phyloP scores from a whole-genome alignment of 2,113 vertebrate genomes.

The Petroica traversi region DNA sequence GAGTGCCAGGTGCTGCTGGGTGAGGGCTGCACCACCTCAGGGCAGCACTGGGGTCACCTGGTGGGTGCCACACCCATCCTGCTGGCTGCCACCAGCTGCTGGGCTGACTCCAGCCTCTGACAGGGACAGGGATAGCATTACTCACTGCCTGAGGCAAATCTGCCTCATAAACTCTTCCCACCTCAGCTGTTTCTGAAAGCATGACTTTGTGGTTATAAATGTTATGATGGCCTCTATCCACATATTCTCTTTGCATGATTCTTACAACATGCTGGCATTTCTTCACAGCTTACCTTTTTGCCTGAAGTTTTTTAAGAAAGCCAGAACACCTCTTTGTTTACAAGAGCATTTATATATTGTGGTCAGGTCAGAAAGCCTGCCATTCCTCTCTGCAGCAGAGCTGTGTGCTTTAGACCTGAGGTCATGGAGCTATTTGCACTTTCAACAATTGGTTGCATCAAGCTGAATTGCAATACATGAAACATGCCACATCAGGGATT shows the following conservation, averaged over 20 bases:
- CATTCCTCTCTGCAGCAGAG: not conserved
- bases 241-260: not conserved
- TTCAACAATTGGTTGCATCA: not conserved
- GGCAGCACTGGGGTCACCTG: fast-evolving
- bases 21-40: not conserved
- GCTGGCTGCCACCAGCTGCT: not conserved
- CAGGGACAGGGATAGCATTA: not conserved
- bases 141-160: not conserved
- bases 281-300: not conserved
- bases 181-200: not conserved
- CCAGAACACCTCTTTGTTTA: not conserved
- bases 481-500: not conserved
- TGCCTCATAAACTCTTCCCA: not conserved
- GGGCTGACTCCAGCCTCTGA: not conserved
- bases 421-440: not conserved
- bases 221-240: not conserved
- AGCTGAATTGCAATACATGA: constrained; percentile 18
- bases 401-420: not conserved
- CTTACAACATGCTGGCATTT: not conserved
- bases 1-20: not conserved
- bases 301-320: not conserved
- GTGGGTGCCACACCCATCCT: fast-evolving
- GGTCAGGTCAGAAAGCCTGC: not conserved
- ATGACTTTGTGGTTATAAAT: not conserved
- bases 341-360: not conserved